Conservation (phyloP, 2,797 vertebrate species). For the Ispidina picta region DNA sequence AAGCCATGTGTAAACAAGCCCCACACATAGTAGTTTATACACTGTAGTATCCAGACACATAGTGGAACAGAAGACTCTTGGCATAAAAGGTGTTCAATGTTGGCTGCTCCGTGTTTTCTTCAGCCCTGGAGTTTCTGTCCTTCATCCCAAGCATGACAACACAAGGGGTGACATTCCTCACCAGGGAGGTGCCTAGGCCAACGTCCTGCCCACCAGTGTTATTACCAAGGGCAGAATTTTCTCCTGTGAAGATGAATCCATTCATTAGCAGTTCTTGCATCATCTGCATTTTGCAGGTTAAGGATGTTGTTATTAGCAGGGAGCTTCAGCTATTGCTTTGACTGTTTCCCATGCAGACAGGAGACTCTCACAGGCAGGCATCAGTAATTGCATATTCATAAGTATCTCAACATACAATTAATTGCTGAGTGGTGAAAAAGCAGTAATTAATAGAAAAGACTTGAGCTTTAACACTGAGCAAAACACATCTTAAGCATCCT, state of each 20-base stretch:
- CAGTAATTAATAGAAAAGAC: conserved; percentile 75
- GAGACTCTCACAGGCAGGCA: conserved; percentile 47
- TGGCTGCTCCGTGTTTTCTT: background rate
- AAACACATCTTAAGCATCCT: conserved; percentile 45
- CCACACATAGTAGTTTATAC: background rate
- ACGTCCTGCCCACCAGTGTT: background rate
- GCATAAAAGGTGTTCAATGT: background rate
- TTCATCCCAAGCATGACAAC: accelerated
- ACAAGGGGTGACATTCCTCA: background rate
- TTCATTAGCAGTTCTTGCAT: background rate
- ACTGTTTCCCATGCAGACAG: conserved; percentile 1
- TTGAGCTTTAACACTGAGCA: conserved; percentile 71
- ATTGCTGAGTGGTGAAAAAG: conserved; percentile 74
- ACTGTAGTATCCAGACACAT: background rate
- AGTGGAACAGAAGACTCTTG: background rate
- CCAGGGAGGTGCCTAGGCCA: background rate
- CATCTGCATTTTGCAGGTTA: background rate
- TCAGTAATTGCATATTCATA: conserved; percentile 76
- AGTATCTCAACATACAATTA: conserved; percentile 75
- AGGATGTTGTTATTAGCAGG: background rate
- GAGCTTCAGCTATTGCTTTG: conserved; percentile 4
- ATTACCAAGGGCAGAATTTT: background rate
- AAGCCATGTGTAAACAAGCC: background rate
- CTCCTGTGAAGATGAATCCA: background rate
- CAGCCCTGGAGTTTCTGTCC: background rate